Evolutionary conservation across 2,113 vertebrate genomes (phyloP).

Genomic region (Sus scrofa): T2T-Sscrofa CM000814.6:92809001-92809500

Average conservation of each 20-base stretch:
- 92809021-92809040: background rate
- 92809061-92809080: background rate
- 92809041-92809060: background rate
- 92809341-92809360: too few species aligned
- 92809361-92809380: too few species aligned
- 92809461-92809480: too few species aligned
- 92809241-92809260: background rate
- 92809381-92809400: too few species aligned
- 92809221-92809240: background rate
- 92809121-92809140: constrained; percentile 47
- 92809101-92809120: constrained; percentile 20
- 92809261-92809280: background rate
- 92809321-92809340: background rate
- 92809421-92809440: too few species aligned
- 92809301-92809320: background rate
- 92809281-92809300: background rate
- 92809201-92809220: constrained; percentile 19
- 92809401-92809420: too few species aligned
- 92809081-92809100: background rate
- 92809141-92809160: background rate
- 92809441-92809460: too few species aligned
- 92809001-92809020: constrained; percentile 10
- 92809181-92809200: background rate
- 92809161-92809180: background rate
- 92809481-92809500: too few species aligned